phyloP scores from a whole-genome alignment of 2,113 vertebrate species.

The Ancistrus triradiatus region DNA sequence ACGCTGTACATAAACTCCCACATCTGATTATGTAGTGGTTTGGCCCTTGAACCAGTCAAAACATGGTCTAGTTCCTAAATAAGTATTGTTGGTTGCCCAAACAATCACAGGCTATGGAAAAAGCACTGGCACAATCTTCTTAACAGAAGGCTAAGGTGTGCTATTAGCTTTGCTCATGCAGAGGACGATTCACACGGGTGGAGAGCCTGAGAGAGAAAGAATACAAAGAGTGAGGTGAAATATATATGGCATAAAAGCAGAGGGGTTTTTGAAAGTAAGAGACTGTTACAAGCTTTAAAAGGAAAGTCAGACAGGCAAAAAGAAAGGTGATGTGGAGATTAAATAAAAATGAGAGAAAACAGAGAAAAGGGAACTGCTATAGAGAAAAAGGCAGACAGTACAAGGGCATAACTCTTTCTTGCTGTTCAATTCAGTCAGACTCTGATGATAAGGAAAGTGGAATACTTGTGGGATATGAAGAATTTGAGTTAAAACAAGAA shows the following conservation, averaged over 20 bases:
- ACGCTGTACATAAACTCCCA: no score
- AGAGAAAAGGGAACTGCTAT: no score
- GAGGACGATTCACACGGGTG: slow-evolving; percentile 5
- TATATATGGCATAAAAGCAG: slow-evolving; percentile 7
- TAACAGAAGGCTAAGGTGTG: slow-evolving; percentile 35
- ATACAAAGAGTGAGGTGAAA: slow-evolving; percentile 22
- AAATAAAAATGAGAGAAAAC: background rate
- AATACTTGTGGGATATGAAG: background rate
- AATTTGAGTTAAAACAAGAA: background rate
- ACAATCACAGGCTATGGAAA: no score
- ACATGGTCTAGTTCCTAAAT: no score
- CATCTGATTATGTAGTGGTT: no score
- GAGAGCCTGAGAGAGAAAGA: slow-evolving; percentile 8
- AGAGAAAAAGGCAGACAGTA: background rate
- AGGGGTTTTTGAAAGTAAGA: background rate
- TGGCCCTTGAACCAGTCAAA: no score
- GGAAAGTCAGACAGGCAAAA: slow-evolving; percentile 3
- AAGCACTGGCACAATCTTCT: slow-evolving; percentile 2
- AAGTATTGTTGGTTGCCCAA: no score
- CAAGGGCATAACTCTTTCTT: background rate
- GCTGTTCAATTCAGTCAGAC: background rate
- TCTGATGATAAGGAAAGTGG: background rate
- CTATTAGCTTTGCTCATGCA: slow-evolving; percentile 28
- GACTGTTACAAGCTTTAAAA: slow-evolving; percentile 1
- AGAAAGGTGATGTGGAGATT: background rate